A percentile compares a stretch with the other conserved stretches of the same genome.
Evolutionary conservation across 2,888 invertebrate species (phyloP).

Genomic region (Ecliptopera silaceata): DNA sequence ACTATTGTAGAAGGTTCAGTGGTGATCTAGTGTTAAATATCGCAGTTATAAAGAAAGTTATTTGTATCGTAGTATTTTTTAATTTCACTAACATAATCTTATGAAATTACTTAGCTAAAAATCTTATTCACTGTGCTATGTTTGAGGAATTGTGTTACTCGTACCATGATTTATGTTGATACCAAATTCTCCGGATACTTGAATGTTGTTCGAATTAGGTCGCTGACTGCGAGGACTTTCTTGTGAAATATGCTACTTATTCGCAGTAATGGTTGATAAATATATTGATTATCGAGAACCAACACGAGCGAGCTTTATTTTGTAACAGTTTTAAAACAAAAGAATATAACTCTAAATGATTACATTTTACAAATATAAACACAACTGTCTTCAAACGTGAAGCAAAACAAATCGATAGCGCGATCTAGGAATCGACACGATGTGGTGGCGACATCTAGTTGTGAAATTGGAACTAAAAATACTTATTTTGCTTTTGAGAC

Average conservation of each 20-base stretch:
- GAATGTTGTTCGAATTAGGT: constrained; percentile 34
- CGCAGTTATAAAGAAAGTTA: background rate
- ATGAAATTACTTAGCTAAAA: constrained; percentile 2
- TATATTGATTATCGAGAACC: constrained; percentile 11
- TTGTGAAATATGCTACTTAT: constrained; percentile 27
- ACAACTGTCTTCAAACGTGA: too few species aligned
- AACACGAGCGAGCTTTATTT: background rate
- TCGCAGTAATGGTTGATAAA: constrained; percentile 11
- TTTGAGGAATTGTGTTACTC: constrained; percentile 31
- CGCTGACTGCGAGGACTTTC: constrained; percentile 26
- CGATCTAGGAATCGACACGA: too few species aligned
- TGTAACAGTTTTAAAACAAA: background rate
- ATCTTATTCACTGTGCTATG: constrained; percentile 1
- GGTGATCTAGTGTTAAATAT: too few species aligned
- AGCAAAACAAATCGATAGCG: too few species aligned
- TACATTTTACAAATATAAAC: too few species aligned
- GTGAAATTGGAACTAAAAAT: too few species aligned
- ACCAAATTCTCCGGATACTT: constrained; percentile 31
- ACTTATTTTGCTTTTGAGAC: too few species aligned
- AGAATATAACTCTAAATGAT: too few species aligned
- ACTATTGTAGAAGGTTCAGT: too few species aligned
- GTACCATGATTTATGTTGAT: constrained; percentile 34
- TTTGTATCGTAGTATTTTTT: too few species aligned
- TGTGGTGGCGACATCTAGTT: too few species aligned
- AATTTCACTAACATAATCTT: background rate